Evolutionary conservation across 1,140 invertebrate genomes (phyloP).

Genomic region (Platyscapa corneri): DNA sequence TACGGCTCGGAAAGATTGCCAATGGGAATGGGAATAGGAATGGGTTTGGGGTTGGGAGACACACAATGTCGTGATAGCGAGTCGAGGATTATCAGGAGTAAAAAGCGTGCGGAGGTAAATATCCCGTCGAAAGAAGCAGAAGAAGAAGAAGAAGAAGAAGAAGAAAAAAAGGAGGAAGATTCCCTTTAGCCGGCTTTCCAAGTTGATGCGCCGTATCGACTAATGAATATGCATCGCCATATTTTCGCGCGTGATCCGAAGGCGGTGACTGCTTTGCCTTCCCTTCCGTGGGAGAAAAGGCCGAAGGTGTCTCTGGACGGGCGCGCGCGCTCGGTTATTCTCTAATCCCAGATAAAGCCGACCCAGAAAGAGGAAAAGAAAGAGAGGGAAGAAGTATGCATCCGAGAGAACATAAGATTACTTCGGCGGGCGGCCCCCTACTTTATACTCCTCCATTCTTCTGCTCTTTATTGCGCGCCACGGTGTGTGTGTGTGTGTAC

Average conservation of each 20-base stretch:
- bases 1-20: too few species aligned
- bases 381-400: conserved; percentile 6
- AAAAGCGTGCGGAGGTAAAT: background rate
- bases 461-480: conserved; percentile 9
- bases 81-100: background rate
- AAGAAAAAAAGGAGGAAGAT: too few species aligned
- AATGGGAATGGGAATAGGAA: too few species aligned
- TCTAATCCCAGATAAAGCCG: conserved; percentile 31
- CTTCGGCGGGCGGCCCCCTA: conserved; percentile 25
- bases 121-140: background rate
- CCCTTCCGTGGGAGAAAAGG: conserved; percentile 13
- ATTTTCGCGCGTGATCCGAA: conserved; percentile 22
- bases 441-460: conserved; percentile 35
- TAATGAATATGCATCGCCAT: conserved; percentile 46
- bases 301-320: conserved; percentile 8
- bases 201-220: background rate
- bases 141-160: too few species aligned
- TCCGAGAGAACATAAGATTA: conserved; percentile 30
- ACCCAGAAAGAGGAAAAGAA: conserved; percentile 5
- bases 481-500: too few species aligned
- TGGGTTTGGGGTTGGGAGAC: too few species aligned
- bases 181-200: background rate
- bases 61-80: too few species aligned
- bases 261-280: background rate
- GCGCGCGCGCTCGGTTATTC: background rate